Percentiles rank a stretch among this genome's conserved stretches.
These are phyloP conservation scores for Pycnonotus jocosus DNA, from an alignment of 2,113 vertebrate genomes.

Conservation along the genomic window DNA sequence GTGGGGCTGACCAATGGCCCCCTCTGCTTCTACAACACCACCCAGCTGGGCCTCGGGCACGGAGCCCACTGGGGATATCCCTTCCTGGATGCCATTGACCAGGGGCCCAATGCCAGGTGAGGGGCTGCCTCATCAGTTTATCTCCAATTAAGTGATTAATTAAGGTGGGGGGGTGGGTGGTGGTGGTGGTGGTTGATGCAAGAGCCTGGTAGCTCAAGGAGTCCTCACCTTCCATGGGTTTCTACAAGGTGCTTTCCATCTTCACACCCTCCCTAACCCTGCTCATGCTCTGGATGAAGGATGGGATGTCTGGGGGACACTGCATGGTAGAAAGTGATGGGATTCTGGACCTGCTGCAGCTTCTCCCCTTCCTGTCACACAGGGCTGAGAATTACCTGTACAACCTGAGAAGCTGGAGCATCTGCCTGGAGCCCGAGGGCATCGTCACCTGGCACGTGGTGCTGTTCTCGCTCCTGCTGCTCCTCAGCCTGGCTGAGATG, in stretches of 20 bases:
- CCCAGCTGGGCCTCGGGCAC: not conserved
- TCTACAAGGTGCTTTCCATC: rapidly evolving
- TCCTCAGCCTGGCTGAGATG: slow-evolving; percentile 60
- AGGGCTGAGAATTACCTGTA: slow-evolving; percentile 58
- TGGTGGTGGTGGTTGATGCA: not conserved
- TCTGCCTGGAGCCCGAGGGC: slow-evolving; percentile 70
- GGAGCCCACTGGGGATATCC: slow-evolving; percentile 67
- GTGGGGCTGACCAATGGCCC: slow-evolving; percentile 71
- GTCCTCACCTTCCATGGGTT: not conserved
- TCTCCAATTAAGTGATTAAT: not conserved
- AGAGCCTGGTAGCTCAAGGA: not conserved
- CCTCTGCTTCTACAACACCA: slow-evolving; percentile 66
- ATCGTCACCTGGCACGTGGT: slow-evolving; percentile 62
- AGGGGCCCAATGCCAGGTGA: not conserved
- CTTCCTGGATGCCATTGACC: slow-evolving; percentile 22
- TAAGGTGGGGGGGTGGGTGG: no score
- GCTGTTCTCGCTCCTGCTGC: slow-evolving; percentile 67
- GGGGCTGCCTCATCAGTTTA: not conserved
- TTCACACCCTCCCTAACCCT: not conserved
- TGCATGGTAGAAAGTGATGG: rapidly evolving
- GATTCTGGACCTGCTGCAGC: not conserved
- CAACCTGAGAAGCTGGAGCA: slow-evolving; percentile 35
- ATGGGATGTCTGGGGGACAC: rapidly evolving
- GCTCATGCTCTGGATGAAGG: not conserved
- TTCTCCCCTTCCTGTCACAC: rapidly evolving